These are phyloP conservation scores for Lasioglossum figueresi DNA, from an alignment of 2,888 invertebrate genomes.

Conservation along the genomic window DNA sequence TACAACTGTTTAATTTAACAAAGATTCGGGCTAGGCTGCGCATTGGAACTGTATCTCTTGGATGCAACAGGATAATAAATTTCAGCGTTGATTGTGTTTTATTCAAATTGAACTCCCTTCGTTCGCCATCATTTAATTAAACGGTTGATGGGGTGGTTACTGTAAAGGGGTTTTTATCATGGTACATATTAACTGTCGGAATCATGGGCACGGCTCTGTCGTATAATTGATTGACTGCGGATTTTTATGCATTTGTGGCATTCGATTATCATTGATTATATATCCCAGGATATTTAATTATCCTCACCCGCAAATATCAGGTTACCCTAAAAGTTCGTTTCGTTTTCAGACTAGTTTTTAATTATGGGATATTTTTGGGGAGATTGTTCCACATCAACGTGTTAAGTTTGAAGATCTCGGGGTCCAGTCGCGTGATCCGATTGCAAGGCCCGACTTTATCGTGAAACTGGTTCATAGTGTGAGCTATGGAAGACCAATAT, in stretches of 20 bases:
- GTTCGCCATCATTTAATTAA: neutral
- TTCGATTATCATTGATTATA: neutral
- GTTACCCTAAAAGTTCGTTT: too few species aligned
- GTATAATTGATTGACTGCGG: neutral
- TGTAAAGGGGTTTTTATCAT: neutral
- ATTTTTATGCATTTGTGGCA: neutral
- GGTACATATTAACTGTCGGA: neutral
- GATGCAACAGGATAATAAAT: neutral
- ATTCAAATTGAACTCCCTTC: neutral
- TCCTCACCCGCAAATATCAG: too few species aligned
- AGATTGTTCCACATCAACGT: too few species aligned
- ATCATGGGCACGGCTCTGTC: neutral
- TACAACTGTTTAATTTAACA: slow-evolving; percentile 5
- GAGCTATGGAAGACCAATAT: too few species aligned
- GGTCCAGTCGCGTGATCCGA: too few species aligned
- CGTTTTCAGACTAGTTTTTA: too few species aligned
- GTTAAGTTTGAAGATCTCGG: too few species aligned
- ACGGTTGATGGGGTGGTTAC: neutral
- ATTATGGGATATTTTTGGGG: too few species aligned
- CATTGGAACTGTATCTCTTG: neutral
- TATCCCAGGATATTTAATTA: too few species aligned
- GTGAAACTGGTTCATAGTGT: neutral
- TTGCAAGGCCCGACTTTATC: too few species aligned
- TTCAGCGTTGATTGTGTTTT: neutral
- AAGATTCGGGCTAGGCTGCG: neutral